A percentile compares a stretch with the other conserved stretches of the same genome.
These are phyloP conservation scores for Mormyrops attenuatus DNA, from an alignment of 2,797 vertebrate species.

Conservation along the genomic window DNA sequence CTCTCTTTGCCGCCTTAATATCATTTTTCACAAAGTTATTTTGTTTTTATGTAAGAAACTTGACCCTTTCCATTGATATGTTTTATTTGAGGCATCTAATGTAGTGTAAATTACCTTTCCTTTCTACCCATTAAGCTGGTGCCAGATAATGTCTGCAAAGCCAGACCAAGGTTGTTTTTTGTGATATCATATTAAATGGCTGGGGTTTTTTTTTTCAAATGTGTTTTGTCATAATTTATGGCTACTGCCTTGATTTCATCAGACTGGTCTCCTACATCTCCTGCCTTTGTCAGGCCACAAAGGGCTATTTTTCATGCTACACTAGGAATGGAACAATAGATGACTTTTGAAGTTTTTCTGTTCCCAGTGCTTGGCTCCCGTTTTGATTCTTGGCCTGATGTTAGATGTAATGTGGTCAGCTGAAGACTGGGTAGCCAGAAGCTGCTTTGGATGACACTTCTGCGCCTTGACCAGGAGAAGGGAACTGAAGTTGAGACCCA, in stretches of 20 bases:
- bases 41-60: background rate
- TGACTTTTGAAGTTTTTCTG: background rate
- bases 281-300: background rate
- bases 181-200: background rate
- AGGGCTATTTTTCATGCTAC: constrained; percentile 7
- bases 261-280: background rate
- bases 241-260: background rate
- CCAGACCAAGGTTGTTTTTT: background rate
- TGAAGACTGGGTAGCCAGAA: background rate
- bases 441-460: background rate
- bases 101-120: background rate
- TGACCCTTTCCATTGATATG: background rate
- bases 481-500: background rate
- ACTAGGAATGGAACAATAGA: background rate
- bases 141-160: background rate
- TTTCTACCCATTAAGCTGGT: background rate
- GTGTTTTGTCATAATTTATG: background rate
- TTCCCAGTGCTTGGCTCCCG: background rate
- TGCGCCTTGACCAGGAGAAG: background rate
- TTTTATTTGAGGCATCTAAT: background rate
- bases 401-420: background rate
- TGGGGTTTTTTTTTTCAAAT: background rate
- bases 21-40: background rate
- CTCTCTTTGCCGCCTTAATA: background rate
- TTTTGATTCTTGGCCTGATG: background rate